Conservation (phyloP, 1,140 invertebrate species). For the Teleogryllus occipitalis region DNA sequence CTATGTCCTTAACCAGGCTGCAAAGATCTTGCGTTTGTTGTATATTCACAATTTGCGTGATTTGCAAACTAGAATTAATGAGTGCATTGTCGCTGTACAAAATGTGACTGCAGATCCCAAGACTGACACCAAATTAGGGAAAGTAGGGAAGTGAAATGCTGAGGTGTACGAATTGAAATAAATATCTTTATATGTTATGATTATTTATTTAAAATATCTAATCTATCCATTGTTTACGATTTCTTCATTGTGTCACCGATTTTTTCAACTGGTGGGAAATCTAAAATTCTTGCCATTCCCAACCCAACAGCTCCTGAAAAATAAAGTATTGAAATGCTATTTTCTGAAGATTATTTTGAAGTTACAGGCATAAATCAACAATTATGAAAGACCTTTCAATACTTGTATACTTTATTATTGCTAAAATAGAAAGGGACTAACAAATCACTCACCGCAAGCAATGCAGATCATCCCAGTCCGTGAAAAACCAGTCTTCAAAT, state of each 20-base stretch:
- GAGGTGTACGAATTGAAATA: background rate
- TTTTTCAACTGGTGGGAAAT: background rate
- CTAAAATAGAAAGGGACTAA: background rate
- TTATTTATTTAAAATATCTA: slow-evolving; percentile 8
- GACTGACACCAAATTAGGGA: slow-evolving; percentile 88
- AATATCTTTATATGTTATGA: background rate
- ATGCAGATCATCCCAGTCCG: background rate
- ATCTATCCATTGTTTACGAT: background rate
- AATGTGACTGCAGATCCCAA: slow-evolving; percentile 91
- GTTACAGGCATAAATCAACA: background rate
- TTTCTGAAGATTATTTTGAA: background rate
- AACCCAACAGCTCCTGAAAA: background rate
- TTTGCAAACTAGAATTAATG: slow-evolving; percentile 91
- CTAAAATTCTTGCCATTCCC: background rate
- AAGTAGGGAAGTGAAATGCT: slow-evolving; percentile 65
- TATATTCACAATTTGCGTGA: slow-evolving; percentile 86
- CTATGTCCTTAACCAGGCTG: slow-evolving; percentile 63
- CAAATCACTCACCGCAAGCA: slow-evolving; percentile 10
- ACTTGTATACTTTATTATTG: background rate
- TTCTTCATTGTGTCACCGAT: background rate
- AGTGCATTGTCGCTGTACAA: slow-evolving; percentile 86
- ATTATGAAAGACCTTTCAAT: background rate
- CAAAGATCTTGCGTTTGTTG: slow-evolving; percentile 73
- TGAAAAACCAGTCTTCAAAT: background rate
- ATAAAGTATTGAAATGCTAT: background rate